A percentile compares a stretch with the other conserved stretches of the same genome.
Evolutionary conservation across 2,113 vertebrate species (phyloP).

Genomic region (Dicerorhinus sumatrensis): DNA sequence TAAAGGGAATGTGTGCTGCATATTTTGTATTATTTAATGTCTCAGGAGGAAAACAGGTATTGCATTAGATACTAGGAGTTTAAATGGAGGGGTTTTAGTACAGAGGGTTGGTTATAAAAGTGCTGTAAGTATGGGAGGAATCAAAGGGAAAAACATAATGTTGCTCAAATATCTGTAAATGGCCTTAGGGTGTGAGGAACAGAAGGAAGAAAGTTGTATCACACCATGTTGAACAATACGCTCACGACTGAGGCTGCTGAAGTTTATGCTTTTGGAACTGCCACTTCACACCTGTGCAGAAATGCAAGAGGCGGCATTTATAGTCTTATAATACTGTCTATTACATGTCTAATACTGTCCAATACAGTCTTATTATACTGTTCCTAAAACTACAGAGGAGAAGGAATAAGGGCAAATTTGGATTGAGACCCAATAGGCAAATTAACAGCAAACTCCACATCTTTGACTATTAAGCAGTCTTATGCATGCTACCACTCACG

Average conservation of each 20-base stretch:
- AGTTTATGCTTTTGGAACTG: neutral
- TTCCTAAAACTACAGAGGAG: neutral
- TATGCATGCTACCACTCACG: too few species aligned
- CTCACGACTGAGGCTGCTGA: neutral
- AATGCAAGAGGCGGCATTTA: neutral
- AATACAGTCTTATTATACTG: neutral
- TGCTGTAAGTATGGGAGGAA: neutral
- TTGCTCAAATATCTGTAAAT: neutral
- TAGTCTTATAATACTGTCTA: neutral
- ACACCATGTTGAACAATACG: neutral
- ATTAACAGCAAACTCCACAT: neutral
- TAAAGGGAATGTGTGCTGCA: neutral
- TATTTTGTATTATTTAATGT: neutral
- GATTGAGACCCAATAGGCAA: neutral
- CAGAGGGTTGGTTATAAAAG: neutral
- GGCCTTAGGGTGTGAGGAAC: neutral
- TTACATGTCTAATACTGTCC: neutral
- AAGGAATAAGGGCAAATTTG: neutral
- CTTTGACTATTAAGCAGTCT: neutral
- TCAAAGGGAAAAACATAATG: neutral
- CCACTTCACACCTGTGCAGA: neutral
- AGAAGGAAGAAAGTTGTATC: neutral
- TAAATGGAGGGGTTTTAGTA: neutral
- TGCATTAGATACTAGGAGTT: neutral
- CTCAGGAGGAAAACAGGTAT: neutral